Evolutionary conservation across 2,113 vertebrate species (phyloP).

Genomic region (Perccottus glenii): DNA sequence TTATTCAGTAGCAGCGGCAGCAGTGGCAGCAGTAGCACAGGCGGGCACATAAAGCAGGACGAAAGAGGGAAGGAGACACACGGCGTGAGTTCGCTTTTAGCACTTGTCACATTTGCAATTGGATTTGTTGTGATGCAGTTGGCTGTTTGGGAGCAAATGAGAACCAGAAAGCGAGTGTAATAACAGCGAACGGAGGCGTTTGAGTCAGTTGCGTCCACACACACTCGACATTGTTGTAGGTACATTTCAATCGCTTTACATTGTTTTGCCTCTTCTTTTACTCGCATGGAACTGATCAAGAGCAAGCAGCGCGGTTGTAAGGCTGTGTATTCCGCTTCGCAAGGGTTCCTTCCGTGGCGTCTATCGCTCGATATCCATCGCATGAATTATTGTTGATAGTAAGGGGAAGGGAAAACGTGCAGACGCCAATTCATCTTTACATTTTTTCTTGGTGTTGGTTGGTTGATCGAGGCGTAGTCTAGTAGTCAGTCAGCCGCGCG

Average conservation of each 20-base stretch:
- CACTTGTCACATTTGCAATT: constrained; percentile 80
- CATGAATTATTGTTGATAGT: constrained; percentile 66
- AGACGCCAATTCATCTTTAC: constrained; percentile 62
- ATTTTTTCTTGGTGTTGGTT: constrained; percentile 42
- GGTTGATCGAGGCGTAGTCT: constrained; percentile 66
- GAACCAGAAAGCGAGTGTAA: constrained; percentile 74
- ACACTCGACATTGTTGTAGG: constrained; percentile 44
- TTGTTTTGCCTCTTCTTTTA: constrained; percentile 51
- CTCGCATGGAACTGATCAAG: constrained; percentile 78
- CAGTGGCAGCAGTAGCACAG: constrained; percentile 85
- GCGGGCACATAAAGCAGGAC: constrained; percentile 10
- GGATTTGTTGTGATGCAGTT: constrained; percentile 86
- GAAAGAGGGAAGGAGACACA: constrained; percentile 67
- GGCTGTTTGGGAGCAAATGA: constrained; percentile 86
- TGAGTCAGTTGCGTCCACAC: constrained; percentile 55
- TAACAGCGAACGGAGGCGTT: constrained; percentile 68
- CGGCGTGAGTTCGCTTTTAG: constrained; percentile 85
- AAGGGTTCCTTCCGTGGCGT: constrained; percentile 60
- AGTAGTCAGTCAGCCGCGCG: constrained; percentile 59
- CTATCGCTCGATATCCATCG: constrained; percentile 41
- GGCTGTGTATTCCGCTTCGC: constrained; percentile 68
- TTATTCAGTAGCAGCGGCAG: constrained; percentile 86
- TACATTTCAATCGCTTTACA: constrained; percentile 62
- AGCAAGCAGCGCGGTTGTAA: constrained; percentile 63
- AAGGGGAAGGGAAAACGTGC: constrained; percentile 43